Evolutionary conservation across 2,888 invertebrate genomes (phyloP), one percentile per base, ranked within the genome.

Genomic region (Pharmacophagus antenor): DNA sequence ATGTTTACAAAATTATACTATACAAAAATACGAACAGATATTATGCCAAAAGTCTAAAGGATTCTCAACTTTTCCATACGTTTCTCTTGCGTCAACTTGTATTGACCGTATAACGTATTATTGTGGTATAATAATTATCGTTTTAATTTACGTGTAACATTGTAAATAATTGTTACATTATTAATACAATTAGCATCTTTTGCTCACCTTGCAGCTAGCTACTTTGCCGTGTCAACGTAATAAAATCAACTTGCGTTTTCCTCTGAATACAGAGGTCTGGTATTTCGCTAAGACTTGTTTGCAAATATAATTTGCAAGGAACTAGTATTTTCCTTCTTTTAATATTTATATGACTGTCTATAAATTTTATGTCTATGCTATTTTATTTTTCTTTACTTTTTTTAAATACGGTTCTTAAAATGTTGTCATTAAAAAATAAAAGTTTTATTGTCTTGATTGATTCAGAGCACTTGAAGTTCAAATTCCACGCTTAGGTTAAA

Each of bases 181-280:
- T 7, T 56, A 37, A 20, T 15, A 31, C 8, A 10, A 44, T 44
- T 50, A 50, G n/a, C 46, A 20, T 18, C 17, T 46, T 12, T 17
- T 42, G 42, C 20, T 50, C 7, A 15, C 46, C 46, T 58, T 52
- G 57, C 31, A 58, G 20, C 18, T 22, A 7, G n/a, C 21, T 41
- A 17, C 25, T 18, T n/a, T 7, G 31, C 44, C 7, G 8, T 51
- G 21, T 22, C n/a, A 44, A n/a, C 20, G 46, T 10, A 18, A 51
- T 57, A 44, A 50, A 47, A 18, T 20, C 6, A 15, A 23, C n/a
- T 25, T 23, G 49, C 37, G 15, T n/a, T n/a, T 37, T 37, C 37
- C 8, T 31, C 8, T 15, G 10, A 15, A 10, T 31, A 15, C 12
- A 1, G 15, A 37, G n/a, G 6, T 37, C 37, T 37, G 15, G 37